Evolutionary conservation across 2,113 vertebrate genomes (phyloP), one percentile per base, ranked within the genome.

Genomic region (Syrmaticus mikado): DNA sequence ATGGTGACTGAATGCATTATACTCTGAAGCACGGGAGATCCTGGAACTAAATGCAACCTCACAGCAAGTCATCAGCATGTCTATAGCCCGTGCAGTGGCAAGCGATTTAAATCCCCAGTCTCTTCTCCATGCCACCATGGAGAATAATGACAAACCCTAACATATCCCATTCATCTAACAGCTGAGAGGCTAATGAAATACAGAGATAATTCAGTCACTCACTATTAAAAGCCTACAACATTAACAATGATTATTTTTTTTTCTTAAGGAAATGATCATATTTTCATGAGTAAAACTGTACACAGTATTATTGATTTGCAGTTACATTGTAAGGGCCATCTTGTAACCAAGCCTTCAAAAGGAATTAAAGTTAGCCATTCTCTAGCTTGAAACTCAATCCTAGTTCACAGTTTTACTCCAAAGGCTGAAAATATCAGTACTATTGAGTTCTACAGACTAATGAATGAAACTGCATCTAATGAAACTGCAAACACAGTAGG

Each of bases 121-220:
- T 96, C 87, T 66, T 96, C 89, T 96, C 76, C 72, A 45, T 72
- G 82, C 74, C 64, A 81, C 94, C 92, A 68, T n/a, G 75, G 93
- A 97, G 92, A 96, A 93, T 96, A 97, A 97, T 91, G 95, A 94
- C 87, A 97, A 92, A 92, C 80, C 85, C 89, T 88, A 97, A 96
- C 93, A 91, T 65, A 95, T 62, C 91, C 90, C 93, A 95, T 96
- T 97, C 95, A 96, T 92, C 94, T 81, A 88, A 90, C 73, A 96
- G 94, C 81, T 90, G 86, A 94, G 90, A 93, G 92, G 65, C 82
- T 90, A 96, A 97, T 95, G 94, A 96, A 97, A 96, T 95, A 95
- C 87, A 94, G 87, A 89, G 83, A 96, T 86, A 96, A 95, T 97
- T 96, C 94, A 94, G 88, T 70, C 77, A 83, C 80, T 94, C 90